Evolutionary conservation across 2,797 vertebrate species (phyloP), one percentile per base, ranked within the genome.

Genomic region (Chelon auratus): DNA sequence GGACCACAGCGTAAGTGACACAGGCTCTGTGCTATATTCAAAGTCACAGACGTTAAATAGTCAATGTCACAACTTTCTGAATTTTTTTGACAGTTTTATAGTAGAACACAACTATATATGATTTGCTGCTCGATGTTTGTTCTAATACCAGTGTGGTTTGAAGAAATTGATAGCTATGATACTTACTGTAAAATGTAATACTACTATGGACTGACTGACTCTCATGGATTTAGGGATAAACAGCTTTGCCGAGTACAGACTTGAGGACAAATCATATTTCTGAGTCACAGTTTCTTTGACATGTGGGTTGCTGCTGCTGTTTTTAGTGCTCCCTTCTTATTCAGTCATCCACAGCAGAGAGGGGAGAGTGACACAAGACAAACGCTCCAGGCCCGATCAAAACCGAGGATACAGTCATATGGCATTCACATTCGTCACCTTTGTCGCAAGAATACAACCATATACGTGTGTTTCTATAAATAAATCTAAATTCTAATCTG

Each of bases 371-470:
- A 62, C 30, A 59, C 20, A 67, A 18, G 58, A 65, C 45, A 71
- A 75, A 57, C 65, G 42, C 52, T 71, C n/a, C 58, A 68, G 54
- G 48, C 57, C 18, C 58, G 51, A 72, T 65, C 13, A 65, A 60
- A 77, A 62, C 26, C 48, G 65, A 77, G 70, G 78, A 72, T 50
- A 62, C 53, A 4, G 17, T 47, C 13, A 14, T 39, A 30, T 4
- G 1, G 3, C n/a, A 22, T 59, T 36, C 48, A 61, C 61, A 24
- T 54, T 58, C 3, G 3, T 18, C 48, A 58, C 22, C 51, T 60
- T 57, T 63, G 22, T 13, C 36, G 18, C 40, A 36, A 51, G 2
- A 65, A 57, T 14, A 51, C 36, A 62, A 42, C 36, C 6, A 55
- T 12, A 62, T 12, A 26, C 7, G 20, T 48, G 58, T 48, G 42